A percentile compares a stretch with the other conserved stretches of the same genome.
Evolutionary conservation across 1,140 invertebrate genomes (phyloP).

Genomic region (Geopemphigus sp.): DNA sequence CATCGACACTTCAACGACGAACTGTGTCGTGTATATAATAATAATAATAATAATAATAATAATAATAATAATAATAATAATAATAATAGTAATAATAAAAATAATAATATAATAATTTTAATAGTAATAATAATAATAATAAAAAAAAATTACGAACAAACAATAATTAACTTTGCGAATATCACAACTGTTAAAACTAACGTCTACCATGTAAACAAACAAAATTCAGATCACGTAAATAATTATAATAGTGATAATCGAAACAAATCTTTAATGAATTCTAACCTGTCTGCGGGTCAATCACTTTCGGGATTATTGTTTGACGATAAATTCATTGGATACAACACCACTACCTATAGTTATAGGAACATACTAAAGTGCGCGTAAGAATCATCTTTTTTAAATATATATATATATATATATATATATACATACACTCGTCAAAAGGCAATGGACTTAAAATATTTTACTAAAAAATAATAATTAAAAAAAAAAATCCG

Average conservation of each 20-base stretch:
- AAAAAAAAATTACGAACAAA: constrained; percentile 39
- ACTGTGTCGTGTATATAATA: constrained; percentile 2
- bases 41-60: constrained; percentile 20
- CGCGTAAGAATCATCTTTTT: background rate
- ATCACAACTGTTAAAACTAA: constrained; percentile 46
- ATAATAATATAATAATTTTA: constrained; percentile 2
- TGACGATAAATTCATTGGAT: constrained; percentile 18
- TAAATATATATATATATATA: background rate
- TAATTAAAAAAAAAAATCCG: too few relatives aligned
- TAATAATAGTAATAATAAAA: constrained; percentile 1
- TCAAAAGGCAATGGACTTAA: background rate
- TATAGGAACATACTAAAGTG: constrained; percentile 43
- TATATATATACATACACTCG: background rate
- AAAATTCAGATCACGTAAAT: constrained; percentile 29
- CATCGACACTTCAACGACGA: background rate
- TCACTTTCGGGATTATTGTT: constrained; percentile 11
- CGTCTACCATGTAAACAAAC: constrained; percentile 38
- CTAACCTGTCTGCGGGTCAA: constrained; percentile 33
- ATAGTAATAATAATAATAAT: constrained; percentile 23
- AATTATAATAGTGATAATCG: constrained; percentile 5
- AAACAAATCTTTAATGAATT: constrained; percentile 38
- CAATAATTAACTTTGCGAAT: constrained; percentile 47
- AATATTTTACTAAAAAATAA: background rate
- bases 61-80: constrained; percentile 21
- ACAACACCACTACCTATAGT: constrained; percentile 12